Percentiles rank a stretch among this genome's conserved stretches.
These are phyloP conservation scores for Achroia grisella DNA, from an alignment of 1,140 invertebrate species.

Conservation along the genomic window DNA sequence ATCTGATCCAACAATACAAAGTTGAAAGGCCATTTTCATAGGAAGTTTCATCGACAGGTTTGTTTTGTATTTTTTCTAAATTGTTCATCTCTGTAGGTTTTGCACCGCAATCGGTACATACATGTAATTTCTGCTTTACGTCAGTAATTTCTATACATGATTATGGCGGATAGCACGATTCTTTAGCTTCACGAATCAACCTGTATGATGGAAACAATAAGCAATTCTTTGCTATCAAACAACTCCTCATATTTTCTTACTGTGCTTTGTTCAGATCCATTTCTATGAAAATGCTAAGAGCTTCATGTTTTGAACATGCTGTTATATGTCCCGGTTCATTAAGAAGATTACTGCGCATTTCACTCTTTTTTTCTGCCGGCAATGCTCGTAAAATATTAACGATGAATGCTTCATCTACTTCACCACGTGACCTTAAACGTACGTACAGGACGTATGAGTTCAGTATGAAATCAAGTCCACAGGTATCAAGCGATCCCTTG, in stretches of 20 bases:
- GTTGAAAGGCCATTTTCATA: constrained; percentile 3
- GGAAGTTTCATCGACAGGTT: neutral
- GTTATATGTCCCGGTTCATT: constrained; percentile 78
- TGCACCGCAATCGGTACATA: constrained; percentile 1
- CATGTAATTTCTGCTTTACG: neutral
- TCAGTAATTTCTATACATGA: constrained; percentile 2
- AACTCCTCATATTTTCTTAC: constrained; percentile 1
- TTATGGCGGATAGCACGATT: no score
- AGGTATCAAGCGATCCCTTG: neutral
- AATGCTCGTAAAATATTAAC: constrained; percentile 1
- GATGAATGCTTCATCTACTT: constrained; percentile 1
- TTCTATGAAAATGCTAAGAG: constrained; percentile 1
- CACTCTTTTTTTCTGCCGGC: neutral
- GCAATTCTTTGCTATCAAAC: constrained; percentile 4
- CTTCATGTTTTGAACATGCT: neutral
- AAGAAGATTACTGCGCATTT: constrained; percentile 71
- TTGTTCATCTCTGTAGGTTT: constrained; percentile 3
- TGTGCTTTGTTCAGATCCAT: neutral
- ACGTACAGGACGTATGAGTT: neutral
- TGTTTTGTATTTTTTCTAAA: constrained; percentile 1
- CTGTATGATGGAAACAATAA: constrained; percentile 1
- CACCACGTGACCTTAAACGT: neutral
- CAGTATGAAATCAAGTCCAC: constrained; percentile 1
- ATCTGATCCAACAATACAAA: constrained; percentile 1
- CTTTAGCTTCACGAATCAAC: no score